Percentiles rank a stretch among this genome's conserved stretches.
Evolutionary conservation across 2,888 invertebrate species (phyloP).

Genomic region (Cosmorhoe ocellata): DNA sequence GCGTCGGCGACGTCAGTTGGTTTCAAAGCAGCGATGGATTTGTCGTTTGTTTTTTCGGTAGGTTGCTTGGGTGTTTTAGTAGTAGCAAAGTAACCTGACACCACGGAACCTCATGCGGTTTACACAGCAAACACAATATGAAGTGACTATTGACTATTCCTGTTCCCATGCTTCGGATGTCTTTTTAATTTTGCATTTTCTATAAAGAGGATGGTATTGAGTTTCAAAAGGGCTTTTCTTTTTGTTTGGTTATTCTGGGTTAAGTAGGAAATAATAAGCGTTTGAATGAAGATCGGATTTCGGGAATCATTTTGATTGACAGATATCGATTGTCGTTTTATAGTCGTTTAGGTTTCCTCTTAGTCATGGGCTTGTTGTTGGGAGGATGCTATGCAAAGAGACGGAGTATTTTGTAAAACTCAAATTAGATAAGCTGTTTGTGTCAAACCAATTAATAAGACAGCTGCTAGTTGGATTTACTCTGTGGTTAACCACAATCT

Average conservation of each 20-base stretch:
- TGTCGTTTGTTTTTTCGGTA: conserved; percentile 2
- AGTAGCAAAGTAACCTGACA: conserved; percentile 64
- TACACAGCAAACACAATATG: conserved; percentile 78
- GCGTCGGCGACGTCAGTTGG: not conserved
- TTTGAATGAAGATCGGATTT: conserved; percentile 53
- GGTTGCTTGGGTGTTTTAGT: conserved; percentile 31
- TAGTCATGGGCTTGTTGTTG: conserved; percentile 25
- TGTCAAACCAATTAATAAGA: too few relatives aligned
- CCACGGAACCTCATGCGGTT: conserved; percentile 73
- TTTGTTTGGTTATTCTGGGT: conserved; percentile 50
- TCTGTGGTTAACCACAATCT: too few relatives aligned
- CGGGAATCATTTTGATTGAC: conserved; percentile 59
- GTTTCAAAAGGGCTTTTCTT: conserved; percentile 64
- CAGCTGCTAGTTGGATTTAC: too few relatives aligned
- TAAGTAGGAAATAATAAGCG: conserved; percentile 66
- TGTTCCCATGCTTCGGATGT: conserved; percentile 66
- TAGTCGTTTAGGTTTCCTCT: conserved; percentile 39
- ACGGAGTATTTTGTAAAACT: not conserved
- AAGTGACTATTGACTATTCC: conserved; percentile 81
- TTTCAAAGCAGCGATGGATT: conserved; percentile 40
- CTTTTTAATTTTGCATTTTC: conserved; percentile 74
- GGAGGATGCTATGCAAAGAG: conserved; percentile 1
- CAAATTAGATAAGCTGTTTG: too few relatives aligned
- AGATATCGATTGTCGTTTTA: conserved; percentile 50
- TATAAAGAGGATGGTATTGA: conserved; percentile 66